phyloP scores from a whole-genome alignment of 2,888 invertebrate genomes.

The Mechanitis mazaeus region DNA sequence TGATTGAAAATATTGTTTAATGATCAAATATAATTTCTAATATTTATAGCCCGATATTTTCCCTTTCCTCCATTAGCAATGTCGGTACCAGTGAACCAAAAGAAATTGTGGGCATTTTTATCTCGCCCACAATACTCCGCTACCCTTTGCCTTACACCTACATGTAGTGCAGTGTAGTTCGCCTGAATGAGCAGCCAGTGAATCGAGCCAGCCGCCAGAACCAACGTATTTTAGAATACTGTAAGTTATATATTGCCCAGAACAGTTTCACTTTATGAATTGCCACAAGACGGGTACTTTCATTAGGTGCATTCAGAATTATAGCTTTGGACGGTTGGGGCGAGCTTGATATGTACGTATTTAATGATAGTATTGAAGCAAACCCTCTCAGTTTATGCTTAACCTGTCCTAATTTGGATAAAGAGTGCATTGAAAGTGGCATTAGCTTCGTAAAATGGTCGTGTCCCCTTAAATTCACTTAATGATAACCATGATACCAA shows the following conservation, averaged over 20 bases:
- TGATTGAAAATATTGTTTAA: constrained; percentile 29
- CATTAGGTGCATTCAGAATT: constrained; percentile 30
- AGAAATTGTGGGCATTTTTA: constrained; percentile 39
- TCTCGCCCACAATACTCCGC: constrained; percentile 40
- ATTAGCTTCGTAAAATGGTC: background rate
- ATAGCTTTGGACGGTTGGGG: constrained; percentile 21
- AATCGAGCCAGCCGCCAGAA: constrained; percentile 52
- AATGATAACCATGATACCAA: no score
- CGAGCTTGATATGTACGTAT: constrained; percentile 19
- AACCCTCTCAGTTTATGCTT: constrained; percentile 20
- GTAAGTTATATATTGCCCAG: constrained; percentile 33
- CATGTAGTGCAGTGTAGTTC: constrained; percentile 42
- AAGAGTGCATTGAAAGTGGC: constrained; percentile 3
- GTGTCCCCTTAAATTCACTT: no score
- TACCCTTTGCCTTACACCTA: constrained; percentile 51
- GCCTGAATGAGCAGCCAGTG: constrained; percentile 60
- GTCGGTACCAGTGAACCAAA: constrained; percentile 40
- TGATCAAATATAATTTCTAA: constrained; percentile 20
- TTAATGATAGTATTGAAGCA: constrained; percentile 19
- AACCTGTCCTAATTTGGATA: constrained; percentile 16
- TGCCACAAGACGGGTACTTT: constrained; percentile 30
- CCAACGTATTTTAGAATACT: constrained; percentile 47
- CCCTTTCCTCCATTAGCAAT: constrained; percentile 26
- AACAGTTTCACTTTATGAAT: constrained; percentile 38
- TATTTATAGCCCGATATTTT: constrained; percentile 20